Conservation (phyloP, 2,888 invertebrate species). For the Phlogophora meticulosa region DNA sequence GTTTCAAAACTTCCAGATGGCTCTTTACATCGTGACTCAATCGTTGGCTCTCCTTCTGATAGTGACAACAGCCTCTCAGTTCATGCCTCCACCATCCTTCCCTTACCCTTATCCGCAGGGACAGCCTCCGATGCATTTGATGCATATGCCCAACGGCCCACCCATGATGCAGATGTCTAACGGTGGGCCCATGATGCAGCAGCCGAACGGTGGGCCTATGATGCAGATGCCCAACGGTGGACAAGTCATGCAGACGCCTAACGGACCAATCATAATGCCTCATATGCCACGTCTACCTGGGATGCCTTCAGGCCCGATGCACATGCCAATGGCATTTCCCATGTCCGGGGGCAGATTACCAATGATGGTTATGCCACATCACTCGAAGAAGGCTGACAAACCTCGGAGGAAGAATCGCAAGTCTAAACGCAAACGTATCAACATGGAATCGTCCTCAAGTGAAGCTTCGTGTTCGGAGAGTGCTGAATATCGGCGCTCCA, state of each 20-base stretch:
- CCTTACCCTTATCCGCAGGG: slow-evolving; percentile 48
- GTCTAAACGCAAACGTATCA: slow-evolving; percentile 60
- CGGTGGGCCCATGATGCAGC: slow-evolving; percentile 47
- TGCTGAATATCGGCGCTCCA: slow-evolving; percentile 52
- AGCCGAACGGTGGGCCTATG: slow-evolving; percentile 60
- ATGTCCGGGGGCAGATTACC: slow-evolving; percentile 76
- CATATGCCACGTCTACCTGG: slow-evolving; percentile 67
- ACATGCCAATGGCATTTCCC: slow-evolving; percentile 63
- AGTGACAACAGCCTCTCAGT: slow-evolving; percentile 43
- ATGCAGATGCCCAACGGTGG: slow-evolving; percentile 43
- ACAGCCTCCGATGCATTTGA: slow-evolving; percentile 32
- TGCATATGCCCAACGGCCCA: slow-evolving; percentile 35
- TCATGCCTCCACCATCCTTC: slow-evolving; percentile 38
- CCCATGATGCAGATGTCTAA: slow-evolving; percentile 61
- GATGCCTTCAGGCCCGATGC: slow-evolving; percentile 64
- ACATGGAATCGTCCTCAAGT: slow-evolving; percentile 60
- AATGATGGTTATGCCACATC: slow-evolving; percentile 83
- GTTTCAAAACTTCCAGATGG: slow-evolving; percentile 50
- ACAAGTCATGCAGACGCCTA: slow-evolving; percentile 58
- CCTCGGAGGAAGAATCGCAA: slow-evolving; percentile 56
- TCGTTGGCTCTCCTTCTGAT: slow-evolving; percentile 36
- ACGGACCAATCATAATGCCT: slow-evolving; percentile 58
- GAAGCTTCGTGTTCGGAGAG: slow-evolving; percentile 66
- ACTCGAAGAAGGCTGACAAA: slow-evolving; percentile 72
- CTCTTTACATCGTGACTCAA: slow-evolving; percentile 14